phyloP scores from a whole-genome alignment of 64 coral and sea anemone genomes.

The Trachythela sp. region DNA sequence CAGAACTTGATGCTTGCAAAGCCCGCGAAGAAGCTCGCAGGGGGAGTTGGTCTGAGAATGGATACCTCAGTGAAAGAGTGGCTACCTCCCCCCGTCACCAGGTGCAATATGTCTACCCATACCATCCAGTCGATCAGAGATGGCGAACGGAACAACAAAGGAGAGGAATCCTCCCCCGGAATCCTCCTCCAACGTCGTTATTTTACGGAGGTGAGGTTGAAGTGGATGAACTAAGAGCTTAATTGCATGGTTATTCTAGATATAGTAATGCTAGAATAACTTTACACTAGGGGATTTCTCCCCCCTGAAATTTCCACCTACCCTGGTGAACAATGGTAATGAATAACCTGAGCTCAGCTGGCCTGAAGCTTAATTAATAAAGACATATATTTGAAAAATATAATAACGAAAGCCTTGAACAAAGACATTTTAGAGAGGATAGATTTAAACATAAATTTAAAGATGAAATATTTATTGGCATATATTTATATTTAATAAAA shows the following conservation, averaged over 20 bases:
- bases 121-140: slow-evolving; percentile 49
- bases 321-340: neutral
- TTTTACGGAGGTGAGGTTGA: slow-evolving; percentile 57
- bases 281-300: too few relatives aligned
- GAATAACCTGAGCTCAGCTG: neutral
- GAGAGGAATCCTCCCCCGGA: slow-evolving; percentile 67
- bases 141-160: slow-evolving; percentile 75
- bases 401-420: too few relatives aligned
- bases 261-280: neutral
- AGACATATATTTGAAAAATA: too few relatives aligned
- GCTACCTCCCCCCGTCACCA: slow-evolving; percentile 51
- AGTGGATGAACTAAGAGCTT: slow-evolving; percentile 21
- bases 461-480: too few relatives aligned
- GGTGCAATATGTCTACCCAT: slow-evolving; percentile 76
- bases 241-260: neutral
- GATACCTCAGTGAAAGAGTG: slow-evolving; percentile 10
- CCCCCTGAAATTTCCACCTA: neutral
- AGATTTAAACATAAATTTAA: too few relatives aligned
- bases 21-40: neutral
- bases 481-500: too few relatives aligned
- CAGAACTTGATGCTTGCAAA: slow-evolving; percentile 11
- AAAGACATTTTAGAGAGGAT: too few relatives aligned
- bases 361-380: neutral
- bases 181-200: slow-evolving; percentile 53
- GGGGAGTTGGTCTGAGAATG: slow-evolving; percentile 15